These are phyloP conservation scores for Syngnathus rostellatus DNA, from an alignment of 2,797 vertebrate species.

Conservation along the genomic window DNA sequence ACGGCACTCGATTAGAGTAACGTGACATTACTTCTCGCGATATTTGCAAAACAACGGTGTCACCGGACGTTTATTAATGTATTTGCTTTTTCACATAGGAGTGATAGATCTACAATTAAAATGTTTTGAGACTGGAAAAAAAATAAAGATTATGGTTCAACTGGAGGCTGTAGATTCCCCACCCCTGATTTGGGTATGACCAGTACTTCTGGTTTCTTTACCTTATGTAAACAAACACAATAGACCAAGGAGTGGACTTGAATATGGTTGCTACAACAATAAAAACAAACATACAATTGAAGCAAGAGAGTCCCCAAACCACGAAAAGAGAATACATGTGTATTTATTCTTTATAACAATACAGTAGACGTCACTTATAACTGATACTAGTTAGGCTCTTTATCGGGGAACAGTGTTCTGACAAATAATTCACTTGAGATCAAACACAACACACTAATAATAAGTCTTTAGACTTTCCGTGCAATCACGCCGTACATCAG, in stretches of 20 bases:
- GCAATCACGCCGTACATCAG: slow-evolving; percentile 37
- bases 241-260: not conserved
- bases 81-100: too few relatives aligned
- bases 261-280: not conserved
- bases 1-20: not conserved
- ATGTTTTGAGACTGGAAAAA: too few relatives aligned
- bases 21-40: slow-evolving; percentile 24
- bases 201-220: not conserved
- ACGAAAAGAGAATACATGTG: slow-evolving; percentile 45
- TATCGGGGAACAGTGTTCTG: slow-evolving; percentile 14
- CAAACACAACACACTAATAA: slow-evolving; percentile 40
- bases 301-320: slow-evolving; percentile 9
- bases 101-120: too few relatives aligned
- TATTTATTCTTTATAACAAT: slow-evolving; percentile 49
- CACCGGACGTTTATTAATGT: not conserved
- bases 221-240: not conserved
- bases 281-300: not conserved
- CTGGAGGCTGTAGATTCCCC: not conserved
- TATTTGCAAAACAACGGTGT: not conserved
- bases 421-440: slow-evolving; percentile 44
- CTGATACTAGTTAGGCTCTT: slow-evolving; percentile 24
- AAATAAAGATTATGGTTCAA: not conserved
- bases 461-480: slow-evolving; percentile 28
- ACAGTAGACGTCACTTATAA: slow-evolving; percentile 35
- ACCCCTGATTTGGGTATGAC: not conserved